A percentile compares a stretch with the other conserved stretches of the same genome.
These are phyloP conservation scores for Aplysina aerophoba DNA, from an alignment of 37 sponge, comb jelly and placozoan species.

Conservation along the genomic window DNA sequence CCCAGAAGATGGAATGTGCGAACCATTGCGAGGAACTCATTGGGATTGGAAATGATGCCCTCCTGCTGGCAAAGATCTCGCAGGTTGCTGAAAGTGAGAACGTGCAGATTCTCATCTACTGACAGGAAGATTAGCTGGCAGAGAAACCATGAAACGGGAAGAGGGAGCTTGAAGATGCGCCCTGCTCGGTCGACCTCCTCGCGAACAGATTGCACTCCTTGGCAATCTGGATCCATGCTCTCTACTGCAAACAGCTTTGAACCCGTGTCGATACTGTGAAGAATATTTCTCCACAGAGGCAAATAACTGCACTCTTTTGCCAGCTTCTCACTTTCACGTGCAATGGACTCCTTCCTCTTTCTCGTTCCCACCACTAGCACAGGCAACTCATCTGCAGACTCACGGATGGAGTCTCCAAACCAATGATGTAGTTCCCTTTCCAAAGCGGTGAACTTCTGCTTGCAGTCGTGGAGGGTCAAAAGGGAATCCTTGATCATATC, in stretches of 20 bases:
- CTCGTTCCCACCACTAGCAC: neutral
- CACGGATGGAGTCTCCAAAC: neutral
- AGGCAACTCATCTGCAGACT: neutral
- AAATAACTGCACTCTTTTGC: no score
- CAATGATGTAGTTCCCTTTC: neutral
- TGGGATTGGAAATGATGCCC: neutral
- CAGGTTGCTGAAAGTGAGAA: neutral
- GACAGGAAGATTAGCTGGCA: constrained; percentile 9
- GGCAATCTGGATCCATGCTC: no score
- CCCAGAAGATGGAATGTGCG: neutral
- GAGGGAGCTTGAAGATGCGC: no score
- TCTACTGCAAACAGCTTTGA: no score
- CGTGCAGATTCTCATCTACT: neutral
- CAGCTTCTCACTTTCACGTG: no score
- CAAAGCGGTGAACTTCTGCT: neutral
- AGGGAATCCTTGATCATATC: no score
- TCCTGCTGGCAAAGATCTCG: neutral
- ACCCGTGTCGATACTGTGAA: no score
- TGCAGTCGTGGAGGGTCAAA: neutral
- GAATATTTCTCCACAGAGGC: no score
- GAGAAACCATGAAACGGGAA: no score
- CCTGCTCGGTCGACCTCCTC: no score
- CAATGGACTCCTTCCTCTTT: no score
- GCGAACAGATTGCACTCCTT: no score
- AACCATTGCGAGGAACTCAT: neutral